Percentiles rank a stretch among this genome's conserved stretches.
Conservation (phyloP, 2,888 invertebrate genomes). For the Thymelicus acteon region DNA sequence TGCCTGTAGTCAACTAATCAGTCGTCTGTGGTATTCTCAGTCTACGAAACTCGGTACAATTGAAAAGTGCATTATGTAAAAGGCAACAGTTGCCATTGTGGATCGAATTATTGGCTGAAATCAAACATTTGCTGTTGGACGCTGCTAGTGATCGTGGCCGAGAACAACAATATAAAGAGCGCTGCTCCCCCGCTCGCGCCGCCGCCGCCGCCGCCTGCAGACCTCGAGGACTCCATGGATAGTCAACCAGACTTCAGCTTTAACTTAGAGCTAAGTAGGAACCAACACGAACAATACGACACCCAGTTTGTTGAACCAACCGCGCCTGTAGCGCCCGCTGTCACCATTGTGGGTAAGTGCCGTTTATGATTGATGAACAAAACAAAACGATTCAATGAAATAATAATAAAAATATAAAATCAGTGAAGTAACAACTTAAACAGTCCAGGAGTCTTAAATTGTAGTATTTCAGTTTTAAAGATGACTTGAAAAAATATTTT, state of each 20-base stretch:
- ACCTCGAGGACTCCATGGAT: conserved; percentile 66
- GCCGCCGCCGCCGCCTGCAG: conserved; percentile 81
- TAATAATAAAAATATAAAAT: too few relatives aligned
- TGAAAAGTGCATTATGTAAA: conserved; percentile 29
- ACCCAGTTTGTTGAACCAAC: conserved; percentile 83
- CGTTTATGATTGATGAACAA: conserved; percentile 7
- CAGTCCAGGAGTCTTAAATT: too few relatives aligned
- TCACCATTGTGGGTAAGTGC: conserved; percentile 78
- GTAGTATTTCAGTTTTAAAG: too few relatives aligned
- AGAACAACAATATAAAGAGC: conserved; percentile 71
- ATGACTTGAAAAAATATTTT: too few relatives aligned
- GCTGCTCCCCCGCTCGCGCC: conserved; percentile 75
- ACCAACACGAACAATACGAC: conserved; percentile 90
- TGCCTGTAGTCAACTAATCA: not conserved
- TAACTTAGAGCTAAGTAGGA: conserved; percentile 88
- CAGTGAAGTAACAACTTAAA: too few relatives aligned
- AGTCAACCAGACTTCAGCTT: conserved; percentile 83
- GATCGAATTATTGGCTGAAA: conserved; percentile 43
- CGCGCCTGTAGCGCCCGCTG: conserved; percentile 56
- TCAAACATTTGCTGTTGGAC: conserved; percentile 56
- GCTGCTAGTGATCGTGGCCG: conserved; percentile 67
- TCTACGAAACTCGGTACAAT: not conserved
- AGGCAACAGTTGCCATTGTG: conserved; percentile 8
- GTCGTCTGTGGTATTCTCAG: not conserved
- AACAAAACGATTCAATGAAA: too few relatives aligned